These are phyloP conservation scores for Drosophila mayri DNA, from an alignment of 1,140 invertebrate genomes.

Conservation along the genomic window DNA sequence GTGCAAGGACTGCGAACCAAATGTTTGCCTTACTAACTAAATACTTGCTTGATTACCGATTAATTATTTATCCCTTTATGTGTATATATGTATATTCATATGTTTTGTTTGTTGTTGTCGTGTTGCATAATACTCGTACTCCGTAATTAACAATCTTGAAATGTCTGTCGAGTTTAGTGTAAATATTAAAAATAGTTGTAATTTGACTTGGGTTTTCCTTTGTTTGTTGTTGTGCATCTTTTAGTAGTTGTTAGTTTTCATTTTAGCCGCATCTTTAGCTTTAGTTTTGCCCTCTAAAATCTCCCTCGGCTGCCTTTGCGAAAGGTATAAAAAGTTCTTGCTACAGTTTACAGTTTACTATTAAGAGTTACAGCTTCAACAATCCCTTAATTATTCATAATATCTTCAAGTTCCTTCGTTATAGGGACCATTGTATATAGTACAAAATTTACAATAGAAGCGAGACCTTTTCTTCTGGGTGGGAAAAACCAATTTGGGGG, in stretches of 20 bases:
- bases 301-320: constrained; percentile 53
- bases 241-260: constrained; percentile 22
- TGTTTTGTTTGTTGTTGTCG: constrained; percentile 12
- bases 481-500: constrained; percentile 27
- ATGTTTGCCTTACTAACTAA: constrained; percentile 51
- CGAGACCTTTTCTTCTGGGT: constrained; percentile 44
- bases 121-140: constrained; percentile 66
- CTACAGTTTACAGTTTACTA: constrained; percentile 58
- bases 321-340: constrained; percentile 77
- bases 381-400: constrained; percentile 41
- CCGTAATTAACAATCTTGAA: constrained; percentile 58
- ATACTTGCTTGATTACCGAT: constrained; percentile 48
- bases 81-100: constrained; percentile 33
- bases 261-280: constrained; percentile 1
- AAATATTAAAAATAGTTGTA: constrained; percentile 77
- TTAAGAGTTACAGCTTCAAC: constrained; percentile 64
- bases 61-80: constrained; percentile 44
- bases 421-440: constrained; percentile 75
- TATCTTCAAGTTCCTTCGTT: constrained; percentile 38
- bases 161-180: constrained; percentile 50
- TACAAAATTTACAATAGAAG: constrained; percentile 83
- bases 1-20: constrained; percentile 24
- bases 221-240: constrained; percentile 39
- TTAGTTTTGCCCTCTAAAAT: constrained; percentile 44
- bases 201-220: constrained; percentile 70